These are phyloP conservation scores for Saguinus midas DNA, from an alignment of 2,113 vertebrate species.

Conservation along the genomic window DNA sequence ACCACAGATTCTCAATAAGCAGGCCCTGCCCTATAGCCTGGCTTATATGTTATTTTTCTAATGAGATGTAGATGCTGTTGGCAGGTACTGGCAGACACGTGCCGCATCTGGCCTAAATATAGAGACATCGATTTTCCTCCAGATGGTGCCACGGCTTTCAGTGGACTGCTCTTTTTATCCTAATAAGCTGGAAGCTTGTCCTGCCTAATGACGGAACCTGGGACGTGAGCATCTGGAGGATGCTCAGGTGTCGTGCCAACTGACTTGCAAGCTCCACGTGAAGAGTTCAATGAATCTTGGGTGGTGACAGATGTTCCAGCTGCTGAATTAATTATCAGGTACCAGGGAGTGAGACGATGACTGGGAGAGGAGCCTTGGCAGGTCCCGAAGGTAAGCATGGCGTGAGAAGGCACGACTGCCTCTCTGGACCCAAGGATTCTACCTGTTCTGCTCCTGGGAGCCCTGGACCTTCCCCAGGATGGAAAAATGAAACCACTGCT, in stretches of 20 bases:
- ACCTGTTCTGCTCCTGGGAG: neutral
- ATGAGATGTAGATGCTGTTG: neutral
- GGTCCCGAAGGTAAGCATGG: neutral
- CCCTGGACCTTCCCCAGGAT: neutral
- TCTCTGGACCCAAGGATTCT: accelerated
- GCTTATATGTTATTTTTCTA: neutral
- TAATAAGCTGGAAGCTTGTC: conserved; percentile 68
- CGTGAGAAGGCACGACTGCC: neutral
- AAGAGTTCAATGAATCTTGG: neutral
- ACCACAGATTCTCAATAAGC: neutral
- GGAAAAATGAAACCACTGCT: accelerated
- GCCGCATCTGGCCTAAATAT: conserved; percentile 54
- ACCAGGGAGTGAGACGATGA: neutral
- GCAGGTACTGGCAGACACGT: neutral
- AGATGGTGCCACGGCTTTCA: conserved; percentile 75
- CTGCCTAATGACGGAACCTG: conserved; percentile 10
- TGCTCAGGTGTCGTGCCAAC: conserved; percentile 63
- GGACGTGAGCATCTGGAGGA: conserved; percentile 70
- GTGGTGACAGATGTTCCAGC: neutral
- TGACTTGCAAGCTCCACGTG: neutral
- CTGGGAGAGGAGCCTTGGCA: neutral
- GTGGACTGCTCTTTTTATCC: conserved; percentile 73
- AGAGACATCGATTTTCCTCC: conserved; percentile 64
- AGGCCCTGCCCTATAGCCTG: accelerated
- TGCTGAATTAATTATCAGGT: neutral